These are phyloP conservation scores for Hafferia zeledoni DNA, from an alignment of 2,797 vertebrate species.

Conservation along the genomic window DNA sequence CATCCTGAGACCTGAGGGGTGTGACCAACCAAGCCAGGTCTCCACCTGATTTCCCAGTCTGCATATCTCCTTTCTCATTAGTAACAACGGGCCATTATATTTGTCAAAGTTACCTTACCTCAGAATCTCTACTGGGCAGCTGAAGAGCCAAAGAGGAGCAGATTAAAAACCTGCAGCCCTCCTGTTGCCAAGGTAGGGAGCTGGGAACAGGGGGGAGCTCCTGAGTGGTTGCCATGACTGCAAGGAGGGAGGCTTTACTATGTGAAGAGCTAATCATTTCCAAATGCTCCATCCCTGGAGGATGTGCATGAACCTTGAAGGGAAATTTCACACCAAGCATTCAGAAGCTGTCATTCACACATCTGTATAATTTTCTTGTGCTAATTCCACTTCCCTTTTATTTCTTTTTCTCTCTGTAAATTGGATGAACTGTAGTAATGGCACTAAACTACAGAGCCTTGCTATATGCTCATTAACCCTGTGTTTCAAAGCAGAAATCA, in stretches of 20 bases:
- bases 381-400: conserved; percentile 42
- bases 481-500: conserved; percentile 47
- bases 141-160: conserved; percentile 70
- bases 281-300: conserved; percentile 58
- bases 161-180: conserved; percentile 34
- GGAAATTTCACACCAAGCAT: conserved; percentile 53
- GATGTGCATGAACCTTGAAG: conserved; percentile 46
- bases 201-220: conserved; percentile 49
- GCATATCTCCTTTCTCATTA: neutral
- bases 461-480: conserved; percentile 18
- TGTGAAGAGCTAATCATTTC: conserved; percentile 56
- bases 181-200: conserved; percentile 75
- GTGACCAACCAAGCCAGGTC: neutral
- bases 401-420: conserved; percentile 41
- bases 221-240: conserved; percentile 78
- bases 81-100: neutral
- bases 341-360: conserved; percentile 35
- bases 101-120: conserved; percentile 17
- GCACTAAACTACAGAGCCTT: neutral
- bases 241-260: conserved; percentile 62
- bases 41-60: neutral
- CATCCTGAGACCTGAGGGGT: neutral
- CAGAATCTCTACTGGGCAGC: conserved; percentile 70
- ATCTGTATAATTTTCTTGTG: conserved; percentile 42
- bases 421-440: conserved; percentile 21